Base-by-base conservation (phyloP, 2,113 vertebrate genomes). In the Mellivora capensis region DNA sequence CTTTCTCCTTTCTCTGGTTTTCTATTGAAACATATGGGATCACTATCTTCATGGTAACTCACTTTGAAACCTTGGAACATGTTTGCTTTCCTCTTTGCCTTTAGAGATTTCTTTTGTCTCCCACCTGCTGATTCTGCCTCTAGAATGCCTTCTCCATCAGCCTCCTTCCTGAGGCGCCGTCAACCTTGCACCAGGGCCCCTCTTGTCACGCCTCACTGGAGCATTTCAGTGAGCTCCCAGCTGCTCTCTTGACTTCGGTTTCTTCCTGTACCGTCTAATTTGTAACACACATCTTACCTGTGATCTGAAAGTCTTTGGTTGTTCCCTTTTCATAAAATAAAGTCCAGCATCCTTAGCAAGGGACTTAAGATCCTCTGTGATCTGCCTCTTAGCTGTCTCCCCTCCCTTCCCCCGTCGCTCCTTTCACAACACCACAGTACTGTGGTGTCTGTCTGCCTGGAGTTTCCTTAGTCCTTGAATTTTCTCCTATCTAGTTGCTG, bases 21-120 rank as follows among this genome's bases (percentile, higher is more conserved):
- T 31, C 57, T 49, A 2, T 87, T 57, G 74, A 18, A 67, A 3
- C 39, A 76, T 23, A 39, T 39, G 5, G 42, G 52, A 31, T 18
- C 0, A 0, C 52, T 23, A 17, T 54, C 72, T 80, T 49, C 11
- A 4, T 4, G 11, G 9, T n/a, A n/a, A 69, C 86, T 74, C 54
- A 27, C 62, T 69, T 80, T 10, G 62, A 96, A 80, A 72, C 37
- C 20, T 4, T 0, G 25, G 7, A 18, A 31, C 12, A 13, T n/a
- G 25, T 64, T 81, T 54, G 31, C 64, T 83, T 84, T 52, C n/a
- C 34, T 77, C 29, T 27, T 77, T n/a, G 67, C 47, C 72, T 92
- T 34, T 69, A 80, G 57, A 57, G 52, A 59, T 34, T 52, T 69
- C 47, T 39, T 57, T 90, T 23, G 9, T n/a, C 52, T 64, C 29